These are phyloP conservation scores for Idaea aversata DNA, from an alignment of 2,888 invertebrate genomes.

Conservation along the genomic window DNA sequence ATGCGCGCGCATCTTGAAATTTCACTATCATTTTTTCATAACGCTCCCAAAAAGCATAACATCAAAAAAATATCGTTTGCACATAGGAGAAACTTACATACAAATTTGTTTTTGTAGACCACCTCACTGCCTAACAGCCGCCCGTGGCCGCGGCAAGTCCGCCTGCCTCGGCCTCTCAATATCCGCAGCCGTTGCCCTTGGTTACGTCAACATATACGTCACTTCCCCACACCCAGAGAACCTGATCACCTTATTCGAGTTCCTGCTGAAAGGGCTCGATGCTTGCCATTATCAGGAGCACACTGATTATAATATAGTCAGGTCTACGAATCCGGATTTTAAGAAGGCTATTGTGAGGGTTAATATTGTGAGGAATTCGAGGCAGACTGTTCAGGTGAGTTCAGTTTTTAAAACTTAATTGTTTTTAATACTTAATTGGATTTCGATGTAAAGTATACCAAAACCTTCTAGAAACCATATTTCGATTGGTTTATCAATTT, in stretches of 20 bases:
- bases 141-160: conserved; percentile 98
- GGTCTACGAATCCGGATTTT: conserved; percentile 97
- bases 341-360: conserved; percentile 97
- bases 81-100: background rate
- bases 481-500: too few species aligned
- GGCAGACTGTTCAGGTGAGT: conserved; percentile 94
- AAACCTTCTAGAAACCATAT: too few species aligned
- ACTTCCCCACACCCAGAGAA: conserved; percentile 99
- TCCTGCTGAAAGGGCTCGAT: conserved; percentile 95
- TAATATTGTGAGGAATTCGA: conserved; percentile 92
- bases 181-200: conserved; percentile 90
- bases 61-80: too few species aligned
- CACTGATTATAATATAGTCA: conserved; percentile 95
- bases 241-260: conserved; percentile 97
- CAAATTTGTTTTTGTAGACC: conserved; percentile 75
- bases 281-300: conserved; percentile 97
- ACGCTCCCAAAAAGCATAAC: too few species aligned
- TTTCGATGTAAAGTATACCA: too few species aligned
- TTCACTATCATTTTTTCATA: too few species aligned
- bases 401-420: background rate
- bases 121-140: conserved; percentile 97
- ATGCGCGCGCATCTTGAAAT: too few species aligned
- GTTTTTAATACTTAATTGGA: conserved; percentile 1
- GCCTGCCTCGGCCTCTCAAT: conserved; percentile 97
- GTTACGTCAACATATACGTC: conserved; percentile 96